Evolutionary conservation across 2,797 vertebrate genomes (phyloP).

Genomic region (Pseudochaenichthys georgianus): DNA sequence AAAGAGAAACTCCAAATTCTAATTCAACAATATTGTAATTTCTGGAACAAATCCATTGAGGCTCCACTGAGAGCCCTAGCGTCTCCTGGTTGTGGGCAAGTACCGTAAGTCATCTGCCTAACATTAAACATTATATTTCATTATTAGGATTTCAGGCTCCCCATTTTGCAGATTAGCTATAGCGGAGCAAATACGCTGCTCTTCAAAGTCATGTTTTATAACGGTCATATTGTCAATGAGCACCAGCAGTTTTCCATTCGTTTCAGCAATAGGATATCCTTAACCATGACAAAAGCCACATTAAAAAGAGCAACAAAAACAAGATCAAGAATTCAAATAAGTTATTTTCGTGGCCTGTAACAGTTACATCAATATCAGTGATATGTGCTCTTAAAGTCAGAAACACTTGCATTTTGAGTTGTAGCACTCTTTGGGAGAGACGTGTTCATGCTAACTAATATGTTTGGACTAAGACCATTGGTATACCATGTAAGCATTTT

Average conservation of each 20-base stretch:
- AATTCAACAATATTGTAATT: slow-evolving; percentile 1
- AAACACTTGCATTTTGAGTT: not conserved
- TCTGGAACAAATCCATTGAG: slow-evolving; percentile 19
- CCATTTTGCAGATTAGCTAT: slow-evolving; percentile 9
- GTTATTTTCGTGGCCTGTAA: not conserved
- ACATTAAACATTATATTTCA: not conserved
- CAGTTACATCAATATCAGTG: not conserved
- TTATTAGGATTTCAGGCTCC: not conserved
- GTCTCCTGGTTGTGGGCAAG: not conserved
- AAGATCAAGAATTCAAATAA: not conserved
- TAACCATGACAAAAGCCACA: slow-evolving; percentile 2
- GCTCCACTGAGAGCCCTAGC: not conserved
- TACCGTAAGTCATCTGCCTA: not conserved
- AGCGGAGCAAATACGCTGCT: not conserved
- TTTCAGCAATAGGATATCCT: slow-evolving; percentile 5
- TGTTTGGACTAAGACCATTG: not conserved
- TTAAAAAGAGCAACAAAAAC: not conserved
- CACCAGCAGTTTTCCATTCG: not conserved
- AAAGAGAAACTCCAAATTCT: not conserved
- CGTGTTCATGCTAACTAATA: not conserved
- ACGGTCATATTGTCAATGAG: not conserved
- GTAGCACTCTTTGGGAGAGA: not conserved
- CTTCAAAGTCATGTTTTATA: slow-evolving; percentile 5
- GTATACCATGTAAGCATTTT: not conserved
- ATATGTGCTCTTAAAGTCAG: no score